Evolutionary conservation across 1,140 invertebrate genomes (phyloP).

Genomic region (Atta colombica): DNA sequence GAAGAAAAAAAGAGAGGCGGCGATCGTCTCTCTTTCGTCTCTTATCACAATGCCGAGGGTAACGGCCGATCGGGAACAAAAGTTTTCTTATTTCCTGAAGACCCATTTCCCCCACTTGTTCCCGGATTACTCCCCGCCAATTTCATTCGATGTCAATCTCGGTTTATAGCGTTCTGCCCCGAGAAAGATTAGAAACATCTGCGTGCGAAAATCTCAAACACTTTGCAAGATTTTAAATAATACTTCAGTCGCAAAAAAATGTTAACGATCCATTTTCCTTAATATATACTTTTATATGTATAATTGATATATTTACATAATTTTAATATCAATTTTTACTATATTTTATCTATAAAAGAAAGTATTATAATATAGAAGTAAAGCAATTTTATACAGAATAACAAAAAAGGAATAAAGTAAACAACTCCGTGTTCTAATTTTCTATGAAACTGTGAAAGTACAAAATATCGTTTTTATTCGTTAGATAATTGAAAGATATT

Average conservation of each 20-base stretch:
- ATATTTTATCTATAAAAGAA: background rate
- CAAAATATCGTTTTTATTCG: background rate
- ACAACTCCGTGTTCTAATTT: background rate
- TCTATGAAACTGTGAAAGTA: background rate
- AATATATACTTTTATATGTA: background rate
- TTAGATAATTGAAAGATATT: background rate
- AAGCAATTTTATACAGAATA: background rate
- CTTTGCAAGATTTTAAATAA: background rate
- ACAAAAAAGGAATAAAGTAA: background rate
- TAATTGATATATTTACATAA: background rate
- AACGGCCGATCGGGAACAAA: constrained; percentile 69
- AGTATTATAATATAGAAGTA: background rate
- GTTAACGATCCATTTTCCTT: background rate
- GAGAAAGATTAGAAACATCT: constrained; percentile 22
- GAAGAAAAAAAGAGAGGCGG: background rate
- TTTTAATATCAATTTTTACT: background rate
- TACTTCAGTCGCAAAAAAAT: background rate
- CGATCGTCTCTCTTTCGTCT: constrained; percentile 44
- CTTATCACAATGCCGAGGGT: constrained; percentile 61
- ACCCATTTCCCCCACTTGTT: constrained; percentile 37
- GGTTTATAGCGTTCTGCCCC: background rate
- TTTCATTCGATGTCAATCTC: constrained; percentile 63
- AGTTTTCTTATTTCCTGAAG: constrained; percentile 71
- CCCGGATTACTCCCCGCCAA: constrained; percentile 12
- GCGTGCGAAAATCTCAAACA: constrained; percentile 41